phyloP scores from a whole-genome alignment of 2,113 vertebrate genomes.

The Phrynocephalus versicolor region DNA sequence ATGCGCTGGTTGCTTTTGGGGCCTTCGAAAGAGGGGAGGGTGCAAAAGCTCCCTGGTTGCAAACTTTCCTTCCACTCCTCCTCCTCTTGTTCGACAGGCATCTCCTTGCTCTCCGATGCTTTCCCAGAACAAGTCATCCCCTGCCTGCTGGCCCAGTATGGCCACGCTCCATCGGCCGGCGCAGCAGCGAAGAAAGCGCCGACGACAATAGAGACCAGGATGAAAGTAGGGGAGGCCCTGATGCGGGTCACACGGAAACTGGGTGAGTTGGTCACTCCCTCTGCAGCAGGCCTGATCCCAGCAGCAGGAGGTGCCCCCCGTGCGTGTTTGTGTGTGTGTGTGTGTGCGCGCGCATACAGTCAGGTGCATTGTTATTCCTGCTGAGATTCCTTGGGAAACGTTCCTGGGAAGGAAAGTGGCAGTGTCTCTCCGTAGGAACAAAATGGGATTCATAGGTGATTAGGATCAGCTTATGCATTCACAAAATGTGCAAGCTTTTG shows the following conservation, averaged over 20 bases:
- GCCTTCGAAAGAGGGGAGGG: no score
- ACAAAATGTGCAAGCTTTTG: no score
- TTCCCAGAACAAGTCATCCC: slow-evolving; percentile 85
- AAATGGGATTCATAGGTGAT: no score
- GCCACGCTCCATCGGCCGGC: slow-evolving; percentile 14
- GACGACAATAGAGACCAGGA: slow-evolving; percentile 77
- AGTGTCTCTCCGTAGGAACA: no score
- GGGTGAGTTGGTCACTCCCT: slow-evolving; percentile 78
- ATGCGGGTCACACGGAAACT: slow-evolving; percentile 87
- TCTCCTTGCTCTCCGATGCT: slow-evolving; percentile 82
- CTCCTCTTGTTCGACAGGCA: slow-evolving; percentile 69
- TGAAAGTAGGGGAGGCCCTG: slow-evolving; percentile 93
- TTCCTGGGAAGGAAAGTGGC: no score
- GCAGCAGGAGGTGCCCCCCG: neutral
- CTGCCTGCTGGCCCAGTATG: slow-evolving; percentile 81
- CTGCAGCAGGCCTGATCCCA: no score
- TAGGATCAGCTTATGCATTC: no score
- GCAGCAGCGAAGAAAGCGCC: slow-evolving; percentile 24
- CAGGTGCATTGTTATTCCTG: no score
- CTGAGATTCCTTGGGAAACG: neutral
- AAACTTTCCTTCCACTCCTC: neutral
- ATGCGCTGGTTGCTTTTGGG: no score
- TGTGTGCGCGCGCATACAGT: no score
- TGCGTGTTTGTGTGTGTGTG: neutral
- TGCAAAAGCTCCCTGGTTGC: no score